phyloP scores from a whole-genome alignment of 2,888 invertebrate genomes.

The Euzophera pinguis region DNA sequence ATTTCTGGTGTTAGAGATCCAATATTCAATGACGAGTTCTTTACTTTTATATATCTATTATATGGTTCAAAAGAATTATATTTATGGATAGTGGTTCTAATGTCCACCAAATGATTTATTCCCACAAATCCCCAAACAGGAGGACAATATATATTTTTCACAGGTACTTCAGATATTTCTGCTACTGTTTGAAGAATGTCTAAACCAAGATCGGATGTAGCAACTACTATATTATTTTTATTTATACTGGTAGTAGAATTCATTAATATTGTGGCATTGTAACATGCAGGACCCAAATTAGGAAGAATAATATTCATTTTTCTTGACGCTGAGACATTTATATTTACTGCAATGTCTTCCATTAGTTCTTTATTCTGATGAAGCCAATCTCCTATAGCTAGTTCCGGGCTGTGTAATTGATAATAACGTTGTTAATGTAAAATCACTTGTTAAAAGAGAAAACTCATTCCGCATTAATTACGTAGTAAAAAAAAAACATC shows the following conservation, averaged over 20 bases:
- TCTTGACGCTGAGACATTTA: constrained; percentile 70
- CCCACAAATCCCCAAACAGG: constrained; percentile 84
- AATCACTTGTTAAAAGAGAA: too few species aligned
- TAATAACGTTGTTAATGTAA: background rate
- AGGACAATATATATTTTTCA: constrained; percentile 76
- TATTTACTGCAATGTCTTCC: constrained; percentile 60
- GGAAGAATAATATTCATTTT: constrained; percentile 74
- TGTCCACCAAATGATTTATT: constrained; percentile 75
- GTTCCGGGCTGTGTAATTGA: constrained; percentile 37
- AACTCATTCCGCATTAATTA: too few species aligned
- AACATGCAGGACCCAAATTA: constrained; percentile 78
- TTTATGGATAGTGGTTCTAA: constrained; percentile 73
- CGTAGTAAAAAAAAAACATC: too few species aligned
- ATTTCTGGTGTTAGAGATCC: constrained; percentile 74
- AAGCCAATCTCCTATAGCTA: constrained; percentile 61
- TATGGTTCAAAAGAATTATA: constrained; percentile 74
- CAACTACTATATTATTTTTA: constrained; percentile 74
- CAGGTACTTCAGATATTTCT: constrained; percentile 62
- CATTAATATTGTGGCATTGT: constrained; percentile 74
- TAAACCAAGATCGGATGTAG: constrained; percentile 79
- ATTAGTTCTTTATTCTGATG: constrained; percentile 49
- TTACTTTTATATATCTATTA: constrained; percentile 66
- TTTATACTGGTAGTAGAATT: constrained; percentile 49
- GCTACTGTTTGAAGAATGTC: constrained; percentile 59
- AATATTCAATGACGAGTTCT: constrained; percentile 69